Evolutionary conservation across 2,888 invertebrate species (phyloP), one percentile per base, ranked within the genome.

Genomic region (Elegia similella): DNA sequence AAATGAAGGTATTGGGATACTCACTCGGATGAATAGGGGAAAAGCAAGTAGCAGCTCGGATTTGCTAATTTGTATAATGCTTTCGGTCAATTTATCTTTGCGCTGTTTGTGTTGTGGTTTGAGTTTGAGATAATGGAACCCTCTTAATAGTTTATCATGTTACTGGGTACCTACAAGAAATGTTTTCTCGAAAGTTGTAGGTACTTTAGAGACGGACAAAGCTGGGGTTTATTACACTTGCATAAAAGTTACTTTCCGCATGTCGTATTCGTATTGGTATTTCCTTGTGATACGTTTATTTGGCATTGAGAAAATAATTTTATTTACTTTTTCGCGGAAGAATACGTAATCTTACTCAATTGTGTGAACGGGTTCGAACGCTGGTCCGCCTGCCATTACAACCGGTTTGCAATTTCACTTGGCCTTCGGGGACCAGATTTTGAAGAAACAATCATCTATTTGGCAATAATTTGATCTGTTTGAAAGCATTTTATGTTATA

Each of bases 381-480:
- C 8, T 44, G 16, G 16, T 29, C 29, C 16, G 32, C 43, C 42
- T 53, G 55, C 55, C 43, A 15, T 30, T 30, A 1, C 29, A 30
- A 44, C 54, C 43, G 44, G 54, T 54, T 54, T 54, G 8, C 44
- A 54, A 54, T 54, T 54, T 54, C 30, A 44, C 32, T 54, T 54
- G 54, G 30, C 54, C 30, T 54, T 54, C 42, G 23, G 15, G 30
- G 32, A 54, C 54, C 44, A 44, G 43, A 44, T 54, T 44, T 54
- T 44, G 44, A 32, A 54, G 54, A 54, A 54, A 54, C 29, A 54
- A 38, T 44, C 29, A 44, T 54, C 32, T 23, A 29, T 54, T 44
- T 54, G 32, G 54, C 54, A 54, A 54, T 54, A 42, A 13, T 13
- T 53, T 13, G 17, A 50, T 15, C 34, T 16, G 50, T 34, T 50